Evolutionary conservation across 1,140 invertebrate species (phyloP), one percentile per base, ranked within the genome.

Genomic region (Cephus cinctus): DNA sequence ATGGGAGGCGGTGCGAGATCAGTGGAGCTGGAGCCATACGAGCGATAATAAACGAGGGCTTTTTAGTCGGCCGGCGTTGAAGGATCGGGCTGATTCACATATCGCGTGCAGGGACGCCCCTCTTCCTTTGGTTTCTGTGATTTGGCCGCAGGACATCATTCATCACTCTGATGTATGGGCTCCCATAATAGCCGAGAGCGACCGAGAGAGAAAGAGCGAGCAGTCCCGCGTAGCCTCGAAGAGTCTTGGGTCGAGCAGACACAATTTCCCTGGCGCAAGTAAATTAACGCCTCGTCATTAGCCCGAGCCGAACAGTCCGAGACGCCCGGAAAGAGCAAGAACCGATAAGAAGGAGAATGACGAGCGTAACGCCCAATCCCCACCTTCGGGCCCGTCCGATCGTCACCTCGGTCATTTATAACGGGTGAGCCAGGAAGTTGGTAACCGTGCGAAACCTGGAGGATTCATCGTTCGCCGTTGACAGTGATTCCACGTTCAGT

Each of bases 241-340:
- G 12, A 11, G n/a, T 22, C 36, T 22, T 36, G 35, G 27, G 36
- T 35, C 19, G 12, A 16, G 45, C 46, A 53, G 52, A 50, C 47
- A 54, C n/a, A n/a, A n/a, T 65, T 59, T 65, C 55, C 59, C 61
- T 52, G 48, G 52, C 59, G 34, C 39, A 30, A 52, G 56, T 63
- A 58, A 67, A 71, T 72, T 69, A 71, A 63, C 62, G 67, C 59
- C 63, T 68, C 59, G 61, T 71, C 66, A 68, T 72, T 70, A 72
- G 57, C 18, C 39, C 12, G n/a, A n/a, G n/a, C n/a, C n/a, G n/a
- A n/a, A n/a, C n/a, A n/a, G n/a, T n/a, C n/a, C n/a, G n/a, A n/a
- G n/a, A n/a, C n/a, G n/a, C n/a, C n/a, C n/a, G n/a, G n/a, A n/a
- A n/a, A n/a, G n/a, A n/a, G n/a, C n/a, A n/a, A n/a, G n/a, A n/a